phyloP scores from a whole-genome alignment of 2,888 invertebrate genomes.

The Trypoxylon attenuatum region DNA sequence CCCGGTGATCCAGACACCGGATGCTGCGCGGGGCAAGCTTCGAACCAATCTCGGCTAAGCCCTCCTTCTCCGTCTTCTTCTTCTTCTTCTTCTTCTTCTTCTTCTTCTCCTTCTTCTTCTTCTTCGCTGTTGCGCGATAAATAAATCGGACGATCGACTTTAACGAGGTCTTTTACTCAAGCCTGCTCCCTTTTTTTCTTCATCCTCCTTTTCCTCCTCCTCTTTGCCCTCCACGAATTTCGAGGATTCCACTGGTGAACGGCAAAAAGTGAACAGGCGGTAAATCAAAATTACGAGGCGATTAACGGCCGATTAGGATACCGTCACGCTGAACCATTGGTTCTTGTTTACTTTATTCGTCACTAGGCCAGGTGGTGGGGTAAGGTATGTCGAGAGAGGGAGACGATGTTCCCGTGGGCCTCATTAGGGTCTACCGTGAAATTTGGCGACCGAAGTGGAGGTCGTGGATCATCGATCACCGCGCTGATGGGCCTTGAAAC shows the following conservation, averaged over 20 bases:
- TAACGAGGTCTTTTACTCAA: conserved; percentile 38
- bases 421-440: conserved; percentile 34
- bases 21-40: conserved; percentile 48
- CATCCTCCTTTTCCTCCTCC: background rate
- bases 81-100: conserved; percentile 37
- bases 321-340: background rate
- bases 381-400: background rate
- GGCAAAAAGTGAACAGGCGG: background rate
- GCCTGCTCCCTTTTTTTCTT: background rate
- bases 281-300: background rate
- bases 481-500: conserved; percentile 35
- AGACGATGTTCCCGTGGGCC: background rate
- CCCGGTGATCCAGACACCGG: conserved; percentile 56
- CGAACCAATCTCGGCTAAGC: conserved; percentile 56
- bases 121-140: conserved; percentile 52
- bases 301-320: background rate
- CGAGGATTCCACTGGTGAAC: background rate
- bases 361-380: background rate
- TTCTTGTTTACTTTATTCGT: background rate
- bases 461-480: conserved; percentile 48
- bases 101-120: conserved; percentile 30
- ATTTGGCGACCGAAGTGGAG: conserved; percentile 23
- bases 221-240: background rate
- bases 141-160: conserved; percentile 59
- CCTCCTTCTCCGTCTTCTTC: conserved; percentile 10